phyloP scores from a whole-genome alignment of 2,113 vertebrate species.

The Microcebus griseorufus region DNA sequence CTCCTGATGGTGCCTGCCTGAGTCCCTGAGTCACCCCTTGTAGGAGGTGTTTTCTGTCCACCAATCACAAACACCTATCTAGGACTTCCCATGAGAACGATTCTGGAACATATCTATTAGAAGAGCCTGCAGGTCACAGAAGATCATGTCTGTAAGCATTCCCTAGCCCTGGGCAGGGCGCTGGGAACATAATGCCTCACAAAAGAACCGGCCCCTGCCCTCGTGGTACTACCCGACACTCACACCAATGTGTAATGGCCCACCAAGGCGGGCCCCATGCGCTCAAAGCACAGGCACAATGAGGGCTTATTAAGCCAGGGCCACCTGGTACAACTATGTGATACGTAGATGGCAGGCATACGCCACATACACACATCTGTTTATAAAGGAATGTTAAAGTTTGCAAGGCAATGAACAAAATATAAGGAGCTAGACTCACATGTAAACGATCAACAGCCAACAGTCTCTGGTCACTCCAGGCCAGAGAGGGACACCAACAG shows the following conservation, averaged over 20 bases:
- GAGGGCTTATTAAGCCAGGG: neutral
- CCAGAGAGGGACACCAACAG: neutral
- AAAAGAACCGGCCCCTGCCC: neutral
- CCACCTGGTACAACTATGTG: fast-evolving
- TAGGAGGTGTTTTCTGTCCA: too few species aligned
- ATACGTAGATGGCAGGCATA: fast-evolving
- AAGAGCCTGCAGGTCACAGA: neutral
- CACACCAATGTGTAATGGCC: neutral
- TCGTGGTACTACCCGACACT: fast-evolving
- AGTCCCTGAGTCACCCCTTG: neutral
- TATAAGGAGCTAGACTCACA: fast-evolving
- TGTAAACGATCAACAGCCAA: fast-evolving
- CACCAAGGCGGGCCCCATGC: neutral
- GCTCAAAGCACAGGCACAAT: neutral
- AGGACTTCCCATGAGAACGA: neutral
- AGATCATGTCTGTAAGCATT: fast-evolving
- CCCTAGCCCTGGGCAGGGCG: fast-evolving
- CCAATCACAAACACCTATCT: neutral
- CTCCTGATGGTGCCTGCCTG: fast-evolving
- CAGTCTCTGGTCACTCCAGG: too few species aligned
- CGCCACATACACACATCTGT: fast-evolving
- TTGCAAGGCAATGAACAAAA: neutral
- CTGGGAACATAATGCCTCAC: neutral
- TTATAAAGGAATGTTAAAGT: neutral
- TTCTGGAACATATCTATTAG: fast-evolving